Evolutionary conservation across 2,113 vertebrate genomes (phyloP), one percentile per base, ranked within the genome.

Genomic region (Macquaria ambigua): DNA sequence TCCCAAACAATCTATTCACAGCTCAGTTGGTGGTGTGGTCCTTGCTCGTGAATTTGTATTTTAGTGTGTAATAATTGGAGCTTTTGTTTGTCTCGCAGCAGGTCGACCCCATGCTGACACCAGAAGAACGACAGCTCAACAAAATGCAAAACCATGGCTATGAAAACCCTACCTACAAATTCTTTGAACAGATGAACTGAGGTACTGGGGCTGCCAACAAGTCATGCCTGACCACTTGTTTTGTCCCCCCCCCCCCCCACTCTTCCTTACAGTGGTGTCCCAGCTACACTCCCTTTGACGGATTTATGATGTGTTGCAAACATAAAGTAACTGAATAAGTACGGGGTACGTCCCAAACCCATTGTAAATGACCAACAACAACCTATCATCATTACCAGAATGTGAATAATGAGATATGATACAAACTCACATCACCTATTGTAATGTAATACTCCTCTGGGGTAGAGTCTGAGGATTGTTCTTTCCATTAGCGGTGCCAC

Each of bases 101-200:
- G 96, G 96, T 97, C 37, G 96, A 97, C 89, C 96, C 96, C 64
- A 96, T 96, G 95, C 86, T 96, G 86, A 96, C 94, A 69, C 96
- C 96, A 11, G 96, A 97, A 72, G 96, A 97, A 85, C 92, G 96
- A 61, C 96, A 97, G 93, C 95, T 97, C 85, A 96, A 94, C 89
- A 96, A 96, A 95, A 97, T 97, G 96, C 96, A 97, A 89, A 97
- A 97, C 84, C 96, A 96, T 6, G 96, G 96, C 86, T 97, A 97
- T 11, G 96, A 97, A 89, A 97, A 97, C 88, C 96, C 96, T 23
- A 96, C 96, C 82, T 97, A 97, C 94, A 97, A 96, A 96, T 97
- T 96, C 95, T 96, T 97, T 72, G 96, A 97, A 82, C 96, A 97
- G 93, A 96, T 96, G 94, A 97, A 96, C 96, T 97, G 95, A 97